Evolutionary conservation across 2,797 vertebrate genomes (phyloP).

Genomic region (Dipus sagitta): DNA sequence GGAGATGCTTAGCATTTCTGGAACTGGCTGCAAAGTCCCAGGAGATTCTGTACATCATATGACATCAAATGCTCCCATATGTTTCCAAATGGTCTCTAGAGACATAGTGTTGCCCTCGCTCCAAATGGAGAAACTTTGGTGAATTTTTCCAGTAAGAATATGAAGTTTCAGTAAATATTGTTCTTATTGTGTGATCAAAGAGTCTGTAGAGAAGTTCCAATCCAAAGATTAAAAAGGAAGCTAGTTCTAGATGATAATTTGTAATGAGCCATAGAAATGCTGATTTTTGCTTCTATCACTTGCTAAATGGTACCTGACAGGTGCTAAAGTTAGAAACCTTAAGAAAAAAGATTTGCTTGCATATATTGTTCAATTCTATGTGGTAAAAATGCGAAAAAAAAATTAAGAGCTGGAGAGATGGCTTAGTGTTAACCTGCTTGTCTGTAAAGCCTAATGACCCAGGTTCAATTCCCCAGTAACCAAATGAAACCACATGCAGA

Average conservation of each 20-base stretch:
- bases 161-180: slow-evolving; percentile 18
- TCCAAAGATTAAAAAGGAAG: not conserved
- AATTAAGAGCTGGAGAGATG: too few relatives aligned
- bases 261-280: not conserved
- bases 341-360: not conserved
- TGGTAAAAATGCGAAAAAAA: not conserved
- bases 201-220: slow-evolving; percentile 29
- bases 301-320: slow-evolving; percentile 24
- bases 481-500: too few relatives aligned
- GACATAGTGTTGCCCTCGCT: not conserved
- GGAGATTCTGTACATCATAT: not conserved
- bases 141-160: not conserved
- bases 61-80: not conserved
- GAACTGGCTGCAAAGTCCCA: not conserved
- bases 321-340: slow-evolving; percentile 1
- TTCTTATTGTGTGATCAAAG: not conserved
- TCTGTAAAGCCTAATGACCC: too few relatives aligned
- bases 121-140: not conserved
- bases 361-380: slow-evolving; percentile 4
- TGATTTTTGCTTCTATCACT: not conserved
- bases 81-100: not conserved
- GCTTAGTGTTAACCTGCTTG: too few relatives aligned
- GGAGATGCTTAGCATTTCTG: not conserved
- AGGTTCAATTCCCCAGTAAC: too few relatives aligned
- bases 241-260: not conserved